Base-by-base conservation (phyloP, 1,140 invertebrate genomes). In the Agraylea sexmaculata region DNA sequence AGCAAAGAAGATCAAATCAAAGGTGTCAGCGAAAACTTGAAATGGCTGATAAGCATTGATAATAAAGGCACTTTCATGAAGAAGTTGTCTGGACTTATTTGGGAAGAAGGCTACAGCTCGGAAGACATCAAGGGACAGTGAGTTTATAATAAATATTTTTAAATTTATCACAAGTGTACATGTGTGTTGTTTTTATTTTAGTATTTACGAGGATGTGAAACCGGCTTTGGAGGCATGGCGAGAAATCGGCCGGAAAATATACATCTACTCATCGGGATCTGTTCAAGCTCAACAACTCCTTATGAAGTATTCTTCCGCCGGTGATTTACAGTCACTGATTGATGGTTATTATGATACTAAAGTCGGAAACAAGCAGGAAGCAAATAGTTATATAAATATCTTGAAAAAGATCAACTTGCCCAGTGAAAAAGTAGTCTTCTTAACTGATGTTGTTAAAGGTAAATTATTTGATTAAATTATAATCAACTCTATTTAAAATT, bases 261-360 rank as follows among this genome's bases (percentile, higher is more conserved):
- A 82, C 51, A 77, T 94, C 33, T 97, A 89, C 54, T 95, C 90
- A 1, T 93, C 89, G 36, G 92, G 91, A 30, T 92, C 86, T 50
- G 76, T 90, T 0, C 77, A 84, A 53, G 85, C 89, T 22, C 92
- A 97, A 61, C 87, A 91, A 57, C 66, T 93, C 7, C 68, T 95
- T 2, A 93, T 94, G 59, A 66, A 69, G 1, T 64, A 92, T 58
- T 79, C 87, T 13, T 59, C 64, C 19, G 64, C 75, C 29, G 91
- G 90, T 11, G 77, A 95, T 65, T 55, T 95, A 42, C 62, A 75
- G 32, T 55, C 77, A 62, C 69, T 77, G 37, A 78, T 95, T 25
- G 75, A 71, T 43, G 83, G 77, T 13, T 78, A 88, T 60, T 95
- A 90, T 60, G 90, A 95, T 56, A 91, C 87, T 7, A 78, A 73